phyloP scores from a whole-genome alignment of 2,888 invertebrate species.

The Venusia cambrica region DNA sequence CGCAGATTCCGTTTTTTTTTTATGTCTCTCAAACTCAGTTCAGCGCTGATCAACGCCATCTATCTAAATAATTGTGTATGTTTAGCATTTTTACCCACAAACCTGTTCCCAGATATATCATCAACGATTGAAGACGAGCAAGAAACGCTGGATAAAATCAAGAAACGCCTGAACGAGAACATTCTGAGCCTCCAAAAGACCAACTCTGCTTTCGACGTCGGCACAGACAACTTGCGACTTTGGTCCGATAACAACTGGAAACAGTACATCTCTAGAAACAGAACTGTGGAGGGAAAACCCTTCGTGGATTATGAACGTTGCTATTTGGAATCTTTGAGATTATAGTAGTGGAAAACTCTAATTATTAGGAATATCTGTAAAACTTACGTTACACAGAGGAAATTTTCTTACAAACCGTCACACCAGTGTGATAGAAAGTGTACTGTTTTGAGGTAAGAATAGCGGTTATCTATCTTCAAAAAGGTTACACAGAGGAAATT shows the following conservation, averaged over 20 bases:
- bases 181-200: constrained; percentile 49
- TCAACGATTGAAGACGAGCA: constrained; percentile 45
- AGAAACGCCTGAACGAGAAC: constrained; percentile 56
- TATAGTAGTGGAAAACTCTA: too few relatives aligned
- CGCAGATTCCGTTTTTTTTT: too few relatives aligned
- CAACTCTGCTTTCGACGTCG: constrained; percentile 45
- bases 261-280: constrained; percentile 46
- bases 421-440: too few relatives aligned
- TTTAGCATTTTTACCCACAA: too few relatives aligned
- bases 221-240: constrained; percentile 49
- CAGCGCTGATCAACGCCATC: too few relatives aligned
- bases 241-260: constrained; percentile 52
- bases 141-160: constrained; percentile 49
- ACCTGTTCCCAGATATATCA: constrained; percentile 55
- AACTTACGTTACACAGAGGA: too few relatives aligned
- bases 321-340: constrained; percentile 42
- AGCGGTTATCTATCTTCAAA: too few relatives aligned
- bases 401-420: not conserved
- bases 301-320: constrained; percentile 53
- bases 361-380: too few relatives aligned
- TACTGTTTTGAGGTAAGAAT: too few relatives aligned
- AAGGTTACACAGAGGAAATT: too few relatives aligned
- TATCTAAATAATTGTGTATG: too few relatives aligned
- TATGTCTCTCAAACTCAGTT: too few relatives aligned
- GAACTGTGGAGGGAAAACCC: constrained; percentile 49